phyloP scores from a whole-genome alignment of 53 echinoderm and acorn worm genomes.

The Zoroaster sp. region DNA sequence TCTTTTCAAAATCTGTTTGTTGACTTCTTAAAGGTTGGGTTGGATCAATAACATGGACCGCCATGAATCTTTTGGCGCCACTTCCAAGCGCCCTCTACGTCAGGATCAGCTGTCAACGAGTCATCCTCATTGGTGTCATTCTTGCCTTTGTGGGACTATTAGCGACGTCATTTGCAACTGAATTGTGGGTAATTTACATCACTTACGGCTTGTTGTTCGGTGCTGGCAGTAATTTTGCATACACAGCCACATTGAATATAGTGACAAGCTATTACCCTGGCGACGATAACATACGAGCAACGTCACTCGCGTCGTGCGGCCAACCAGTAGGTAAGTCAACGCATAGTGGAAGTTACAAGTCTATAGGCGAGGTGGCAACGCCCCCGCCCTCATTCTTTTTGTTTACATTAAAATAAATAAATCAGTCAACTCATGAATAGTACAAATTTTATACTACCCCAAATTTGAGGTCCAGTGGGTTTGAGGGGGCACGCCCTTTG shows the following conservation, averaged over 20 bases:
- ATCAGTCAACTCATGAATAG: no score
- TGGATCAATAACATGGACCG: constrained; percentile 80
- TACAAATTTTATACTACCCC: no score
- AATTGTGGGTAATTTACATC: constrained; percentile 75
- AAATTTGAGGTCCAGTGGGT: no score
- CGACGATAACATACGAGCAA: constrained; percentile 78
- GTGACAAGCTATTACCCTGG: constrained; percentile 77
- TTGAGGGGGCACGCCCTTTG: no score
- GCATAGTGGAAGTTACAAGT: no score
- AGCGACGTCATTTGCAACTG: constrained; percentile 66
- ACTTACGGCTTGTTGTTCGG: constrained; percentile 89
- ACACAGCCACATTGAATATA: constrained; percentile 75
- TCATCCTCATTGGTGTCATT: constrained; percentile 71
- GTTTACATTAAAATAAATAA: no score
- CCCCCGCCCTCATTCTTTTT: no score
- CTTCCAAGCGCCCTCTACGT: constrained; percentile 73
- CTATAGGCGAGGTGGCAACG: no score
- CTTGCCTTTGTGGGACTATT: constrained; percentile 67
- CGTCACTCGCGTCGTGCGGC: constrained; percentile 72
- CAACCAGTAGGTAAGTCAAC: constrained; percentile 74
- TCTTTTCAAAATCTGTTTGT: no score
- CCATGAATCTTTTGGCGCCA: constrained; percentile 70
- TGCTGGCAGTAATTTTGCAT: constrained; percentile 78
- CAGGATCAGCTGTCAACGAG: constrained; percentile 55
- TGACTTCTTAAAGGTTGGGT: constrained; percentile 95